Evolutionary conservation across 2,888 invertebrate genomes (phyloP).

Genomic region (Graphium colonna): DNA sequence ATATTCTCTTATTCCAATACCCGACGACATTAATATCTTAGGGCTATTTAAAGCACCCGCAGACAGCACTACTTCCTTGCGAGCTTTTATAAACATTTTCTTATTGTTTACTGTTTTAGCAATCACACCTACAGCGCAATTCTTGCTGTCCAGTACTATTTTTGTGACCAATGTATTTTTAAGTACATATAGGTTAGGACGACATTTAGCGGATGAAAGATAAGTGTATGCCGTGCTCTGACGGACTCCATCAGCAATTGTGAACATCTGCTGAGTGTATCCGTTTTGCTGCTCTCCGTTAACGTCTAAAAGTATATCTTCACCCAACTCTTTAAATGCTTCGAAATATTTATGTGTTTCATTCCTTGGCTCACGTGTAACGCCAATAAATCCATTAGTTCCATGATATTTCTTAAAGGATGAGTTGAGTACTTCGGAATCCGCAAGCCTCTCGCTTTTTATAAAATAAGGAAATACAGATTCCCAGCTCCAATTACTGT

Average conservation of each 20-base stretch:
- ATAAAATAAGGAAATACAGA: constrained; percentile 34
- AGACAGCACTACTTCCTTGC: constrained; percentile 42
- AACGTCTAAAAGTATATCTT: constrained; percentile 39
- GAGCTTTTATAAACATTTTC: constrained; percentile 31
- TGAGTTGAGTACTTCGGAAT: constrained; percentile 28
- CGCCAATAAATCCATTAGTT: constrained; percentile 28
- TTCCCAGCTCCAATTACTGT: constrained; percentile 37
- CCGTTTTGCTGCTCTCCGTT: constrained; percentile 58
- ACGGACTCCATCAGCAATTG: constrained; percentile 57
- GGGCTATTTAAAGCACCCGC: constrained; percentile 46
- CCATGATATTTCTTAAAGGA: constrained; percentile 29
- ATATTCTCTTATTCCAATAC: constrained; percentile 44
- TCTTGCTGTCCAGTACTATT: constrained; percentile 34
- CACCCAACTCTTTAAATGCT: constrained; percentile 59
- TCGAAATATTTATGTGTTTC: constrained; percentile 32
- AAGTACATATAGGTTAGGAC: constrained; percentile 30
- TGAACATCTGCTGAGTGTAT: constrained; percentile 56
- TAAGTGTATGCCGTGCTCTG: constrained; percentile 35
- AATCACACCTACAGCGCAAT: constrained; percentile 34
- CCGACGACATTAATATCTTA: constrained; percentile 45
- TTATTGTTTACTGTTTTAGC: constrained; percentile 17
- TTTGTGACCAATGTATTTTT: constrained; percentile 32
- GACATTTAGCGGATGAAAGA: constrained; percentile 23
- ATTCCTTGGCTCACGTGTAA: constrained; percentile 21
- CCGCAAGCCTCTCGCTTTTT: constrained; percentile 27